Percentiles rank a stretch among this genome's conserved stretches.
phyloP scores from a whole-genome alignment of 2,888 invertebrate genomes.

The Cepaea hortensis region DNA sequence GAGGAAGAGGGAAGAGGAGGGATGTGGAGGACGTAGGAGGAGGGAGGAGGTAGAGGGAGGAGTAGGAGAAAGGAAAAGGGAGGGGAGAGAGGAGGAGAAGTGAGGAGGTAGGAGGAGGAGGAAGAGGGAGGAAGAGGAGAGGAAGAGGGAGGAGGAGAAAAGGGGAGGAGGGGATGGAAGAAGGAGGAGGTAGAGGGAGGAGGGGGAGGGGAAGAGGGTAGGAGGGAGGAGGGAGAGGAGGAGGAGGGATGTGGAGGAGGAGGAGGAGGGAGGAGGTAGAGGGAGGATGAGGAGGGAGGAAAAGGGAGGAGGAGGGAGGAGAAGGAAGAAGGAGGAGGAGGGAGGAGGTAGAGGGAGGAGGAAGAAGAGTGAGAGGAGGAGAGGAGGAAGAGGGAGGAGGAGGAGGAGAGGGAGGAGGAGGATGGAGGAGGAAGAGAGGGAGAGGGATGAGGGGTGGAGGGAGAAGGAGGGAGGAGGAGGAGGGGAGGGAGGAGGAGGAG shows the following conservation, averaged over 20 bases:
- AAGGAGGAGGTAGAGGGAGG: not conserved
- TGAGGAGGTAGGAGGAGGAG: too few relatives aligned
- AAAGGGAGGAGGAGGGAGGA: not conserved
- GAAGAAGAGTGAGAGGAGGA: not conserved
- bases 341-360: not conserved
- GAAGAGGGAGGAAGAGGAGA: conserved; percentile 11
- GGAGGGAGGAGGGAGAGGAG: too few relatives aligned
- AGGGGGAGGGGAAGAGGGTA: too few relatives aligned
- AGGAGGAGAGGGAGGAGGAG: not conserved
- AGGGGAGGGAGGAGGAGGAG: not conserved
- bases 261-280: too few relatives aligned
- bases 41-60: too few relatives aligned
- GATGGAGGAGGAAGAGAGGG: too few relatives aligned
- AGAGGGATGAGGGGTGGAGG: too few relatives aligned
- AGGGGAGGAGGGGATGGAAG: too few relatives aligned
- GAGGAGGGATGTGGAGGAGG: too few relatives aligned
- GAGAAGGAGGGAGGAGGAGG: not conserved
- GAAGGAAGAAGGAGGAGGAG: not conserved
- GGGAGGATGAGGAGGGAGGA: too few relatives aligned
- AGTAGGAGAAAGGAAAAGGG: not conserved
- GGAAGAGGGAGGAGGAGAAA: not conserved
- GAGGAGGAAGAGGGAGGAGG: not conserved
- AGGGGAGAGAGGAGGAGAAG: not conserved
- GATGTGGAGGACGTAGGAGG: too few relatives aligned
- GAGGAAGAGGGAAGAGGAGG: too few relatives aligned